phyloP scores from a whole-genome alignment of 2,797 vertebrate species.

The Dryobates pubescens region DNA sequence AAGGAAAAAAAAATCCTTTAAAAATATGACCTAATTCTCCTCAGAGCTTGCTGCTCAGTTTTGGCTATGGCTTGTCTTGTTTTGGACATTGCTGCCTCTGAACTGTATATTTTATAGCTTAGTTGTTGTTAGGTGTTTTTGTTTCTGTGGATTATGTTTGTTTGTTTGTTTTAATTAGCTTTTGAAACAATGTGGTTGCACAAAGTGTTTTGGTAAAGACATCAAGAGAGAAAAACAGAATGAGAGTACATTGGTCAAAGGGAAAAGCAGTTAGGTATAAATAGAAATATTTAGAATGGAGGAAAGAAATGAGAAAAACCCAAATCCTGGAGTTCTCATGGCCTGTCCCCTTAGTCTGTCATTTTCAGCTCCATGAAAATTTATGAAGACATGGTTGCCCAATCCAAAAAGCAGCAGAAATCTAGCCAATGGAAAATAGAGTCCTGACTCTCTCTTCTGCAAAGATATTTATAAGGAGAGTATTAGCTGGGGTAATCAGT shows the following conservation, averaged over 20 bases:
- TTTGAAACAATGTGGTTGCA: not conserved
- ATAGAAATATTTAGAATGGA: not conserved
- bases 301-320: not conserved
- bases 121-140: not conserved
- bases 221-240: not conserved
- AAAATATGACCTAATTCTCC: not conserved
- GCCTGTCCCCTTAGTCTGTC: not conserved
- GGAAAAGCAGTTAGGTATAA: not conserved
- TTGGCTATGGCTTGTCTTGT: not conserved
- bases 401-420: not conserved
- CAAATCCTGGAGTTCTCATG: not conserved
- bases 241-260: not conserved
- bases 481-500: not conserved
- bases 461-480: not conserved
- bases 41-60: not conserved
- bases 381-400: not conserved
- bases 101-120: not conserved
- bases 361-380: not conserved
- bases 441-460: not conserved
- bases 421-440: not conserved
- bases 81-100: not conserved
- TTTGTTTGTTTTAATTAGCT: not conserved
- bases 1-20: not conserved
- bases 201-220: not conserved
- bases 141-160: no score